Conservation (phyloP, 2,113 vertebrate genomes). For the Chaetodon auriga region DNA sequence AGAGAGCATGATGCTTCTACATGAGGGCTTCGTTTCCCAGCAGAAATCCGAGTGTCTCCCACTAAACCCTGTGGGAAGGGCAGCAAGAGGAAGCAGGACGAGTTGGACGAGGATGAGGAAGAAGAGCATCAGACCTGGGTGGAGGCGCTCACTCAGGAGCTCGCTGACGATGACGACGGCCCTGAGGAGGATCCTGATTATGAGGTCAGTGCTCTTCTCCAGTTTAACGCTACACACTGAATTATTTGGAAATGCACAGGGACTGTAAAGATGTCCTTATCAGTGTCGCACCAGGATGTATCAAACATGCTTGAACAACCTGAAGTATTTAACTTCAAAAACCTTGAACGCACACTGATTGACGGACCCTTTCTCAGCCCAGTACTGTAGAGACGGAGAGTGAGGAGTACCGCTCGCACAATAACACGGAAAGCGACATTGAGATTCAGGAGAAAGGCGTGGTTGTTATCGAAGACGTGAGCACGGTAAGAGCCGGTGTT, state of each 20-base stretch:
- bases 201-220: constrained; percentile 60
- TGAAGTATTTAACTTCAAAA: not conserved
- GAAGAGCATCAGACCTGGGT: constrained; percentile 84
- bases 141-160: constrained; percentile 76
- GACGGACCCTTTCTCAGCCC: constrained; percentile 72
- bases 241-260: not conserved
- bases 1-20: too few relatives aligned
- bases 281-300: not conserved
- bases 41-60: constrained; percentile 82
- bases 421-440: constrained; percentile 84
- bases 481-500: constrained; percentile 42
- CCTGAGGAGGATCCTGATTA: constrained; percentile 75
- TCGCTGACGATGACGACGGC: constrained; percentile 79
- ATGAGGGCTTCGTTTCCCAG: not conserved
- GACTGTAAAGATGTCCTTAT: not conserved
- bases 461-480: constrained; percentile 72
- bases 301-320: not conserved
- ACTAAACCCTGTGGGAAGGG: constrained; percentile 82
- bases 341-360: too few relatives aligned
- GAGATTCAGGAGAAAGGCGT: constrained; percentile 76
- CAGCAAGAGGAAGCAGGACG: constrained; percentile 88
- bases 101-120: constrained; percentile 80
- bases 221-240: not conserved
- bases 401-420: constrained; percentile 86
- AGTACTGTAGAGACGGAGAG: constrained; percentile 79